Percentiles rank a stretch among this genome's conserved stretches.
Conservation (phyloP, 2,888 invertebrate species). For the Synanthedon vespiformis region DNA sequence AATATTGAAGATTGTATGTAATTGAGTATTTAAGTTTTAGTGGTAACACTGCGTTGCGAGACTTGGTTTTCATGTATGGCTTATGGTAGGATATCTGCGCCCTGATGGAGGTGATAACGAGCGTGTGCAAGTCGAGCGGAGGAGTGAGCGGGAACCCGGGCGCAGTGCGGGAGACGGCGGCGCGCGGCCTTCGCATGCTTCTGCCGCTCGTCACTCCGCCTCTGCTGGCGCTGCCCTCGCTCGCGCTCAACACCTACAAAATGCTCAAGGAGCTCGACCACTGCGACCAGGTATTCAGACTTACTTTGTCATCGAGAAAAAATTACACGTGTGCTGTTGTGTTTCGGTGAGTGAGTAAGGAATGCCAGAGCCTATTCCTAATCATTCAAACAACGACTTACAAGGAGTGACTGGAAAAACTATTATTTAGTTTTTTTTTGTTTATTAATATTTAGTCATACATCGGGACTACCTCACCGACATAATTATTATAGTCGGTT, state of each 20-base stretch:
- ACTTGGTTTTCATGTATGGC: no score
- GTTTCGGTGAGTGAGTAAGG: no score
- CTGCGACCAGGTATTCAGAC: conserved; percentile 34
- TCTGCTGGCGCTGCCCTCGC: conserved; percentile 36
- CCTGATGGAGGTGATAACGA: conserved; percentile 78
- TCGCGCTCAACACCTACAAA: conserved; percentile 49
- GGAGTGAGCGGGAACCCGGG: conserved; percentile 26
- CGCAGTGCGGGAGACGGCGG: conserved; percentile 33
- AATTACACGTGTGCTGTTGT: no score
- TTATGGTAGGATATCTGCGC: conserved; percentile 74
- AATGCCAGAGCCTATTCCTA: neutral
- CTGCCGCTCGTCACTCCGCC: conserved; percentile 42
- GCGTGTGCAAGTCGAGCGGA: neutral
- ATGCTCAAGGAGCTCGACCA: conserved; percentile 51
- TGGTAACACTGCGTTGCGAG: no score
- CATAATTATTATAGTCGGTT: no score
- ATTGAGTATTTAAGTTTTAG: no score
- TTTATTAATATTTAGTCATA: no score
- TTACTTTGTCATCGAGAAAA: neutral
- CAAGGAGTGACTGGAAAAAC: no score
- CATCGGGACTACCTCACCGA: no score
- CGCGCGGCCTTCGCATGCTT: conserved; percentile 43
- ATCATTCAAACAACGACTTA: neutral
- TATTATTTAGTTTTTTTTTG: no score
- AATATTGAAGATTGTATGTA: no score